Percentiles rank a stretch among this genome's conserved stretches.
Conservation (phyloP, 1,140 invertebrate species). For the Scaptomyza montana region DNA sequence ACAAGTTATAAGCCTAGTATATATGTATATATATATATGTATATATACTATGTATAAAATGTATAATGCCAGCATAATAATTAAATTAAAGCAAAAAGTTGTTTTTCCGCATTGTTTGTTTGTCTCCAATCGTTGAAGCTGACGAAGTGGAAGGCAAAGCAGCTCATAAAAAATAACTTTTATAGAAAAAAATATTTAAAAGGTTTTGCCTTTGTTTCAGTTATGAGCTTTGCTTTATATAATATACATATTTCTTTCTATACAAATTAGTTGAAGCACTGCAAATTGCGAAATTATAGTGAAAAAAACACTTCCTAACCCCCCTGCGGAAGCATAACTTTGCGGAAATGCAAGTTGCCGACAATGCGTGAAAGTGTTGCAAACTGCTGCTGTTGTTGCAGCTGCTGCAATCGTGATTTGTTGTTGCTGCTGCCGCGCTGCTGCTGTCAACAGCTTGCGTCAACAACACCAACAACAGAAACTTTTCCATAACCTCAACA, state of each 20-base stretch:
- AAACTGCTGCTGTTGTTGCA: conserved; percentile 36
- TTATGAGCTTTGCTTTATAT: conserved; percentile 4
- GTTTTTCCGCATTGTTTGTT: conserved; percentile 59
- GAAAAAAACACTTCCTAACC: conserved; percentile 14
- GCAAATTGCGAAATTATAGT: conserved; percentile 45
- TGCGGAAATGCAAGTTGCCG: conserved; percentile 58
- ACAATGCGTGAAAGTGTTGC: conserved; percentile 65
- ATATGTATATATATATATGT: not conserved
- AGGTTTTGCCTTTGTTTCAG: conserved; percentile 23
- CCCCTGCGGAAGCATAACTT: conserved; percentile 40
- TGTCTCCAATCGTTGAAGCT: conserved; percentile 11
- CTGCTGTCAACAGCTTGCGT: conserved; percentile 25
- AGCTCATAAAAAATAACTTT: conserved; percentile 33
- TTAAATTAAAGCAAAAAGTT: conserved; percentile 60
- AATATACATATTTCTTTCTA: not conserved
- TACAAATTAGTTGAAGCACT: not conserved
- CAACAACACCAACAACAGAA: conserved; percentile 39
- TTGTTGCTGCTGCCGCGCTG: conserved; percentile 9
- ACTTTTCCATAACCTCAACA: conserved; percentile 74
- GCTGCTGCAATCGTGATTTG: conserved; percentile 43
- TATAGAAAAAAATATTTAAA: conserved; percentile 4
- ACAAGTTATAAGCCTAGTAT: conserved; percentile 36
- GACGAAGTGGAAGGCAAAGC: conserved; percentile 42
- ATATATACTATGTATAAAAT: conserved; percentile 1
- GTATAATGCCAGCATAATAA: conserved; percentile 49